phyloP scores from a whole-genome alignment of 1,140 invertebrate species.

The Cyclargus thomasi region DNA sequence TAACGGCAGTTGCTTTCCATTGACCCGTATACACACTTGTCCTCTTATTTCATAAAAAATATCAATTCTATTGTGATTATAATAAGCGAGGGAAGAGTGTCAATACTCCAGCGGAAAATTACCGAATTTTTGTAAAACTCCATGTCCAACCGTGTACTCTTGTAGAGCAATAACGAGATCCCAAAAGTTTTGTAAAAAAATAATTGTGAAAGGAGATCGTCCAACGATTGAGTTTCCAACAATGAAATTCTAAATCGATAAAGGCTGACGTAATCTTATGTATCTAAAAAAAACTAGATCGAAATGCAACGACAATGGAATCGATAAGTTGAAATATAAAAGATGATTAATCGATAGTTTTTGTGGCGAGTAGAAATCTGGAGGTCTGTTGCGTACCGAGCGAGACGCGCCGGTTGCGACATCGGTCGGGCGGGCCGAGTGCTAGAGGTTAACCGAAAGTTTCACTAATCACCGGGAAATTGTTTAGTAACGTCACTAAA shows the following conservation, averaged over 20 bases:
- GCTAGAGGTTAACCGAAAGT: neutral
- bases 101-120: neutral
- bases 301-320: neutral
- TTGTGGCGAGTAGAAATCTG: neutral
- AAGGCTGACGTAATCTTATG: neutral
- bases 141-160: neutral
- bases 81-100: neutral
- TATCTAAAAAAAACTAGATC: neutral
- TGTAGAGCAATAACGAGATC: neutral
- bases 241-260: too few species aligned
- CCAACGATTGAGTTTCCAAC: neutral
- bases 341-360: neutral
- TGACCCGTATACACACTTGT: too few species aligned
- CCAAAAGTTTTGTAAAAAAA: neutral
- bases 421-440: neutral
- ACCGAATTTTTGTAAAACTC: neutral
- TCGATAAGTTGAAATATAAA: neutral
- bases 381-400: neutral
- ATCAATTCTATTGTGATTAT: neutral
- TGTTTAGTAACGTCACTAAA: neutral
- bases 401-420: neutral
- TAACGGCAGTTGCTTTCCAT: too few species aligned
- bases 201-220: neutral
- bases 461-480: neutral
- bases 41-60: too few species aligned